Percentiles rank a stretch among this genome's conserved stretches.
Conservation (phyloP, 2,888 invertebrate species). For the Catotricha subobsoleta region DNA sequence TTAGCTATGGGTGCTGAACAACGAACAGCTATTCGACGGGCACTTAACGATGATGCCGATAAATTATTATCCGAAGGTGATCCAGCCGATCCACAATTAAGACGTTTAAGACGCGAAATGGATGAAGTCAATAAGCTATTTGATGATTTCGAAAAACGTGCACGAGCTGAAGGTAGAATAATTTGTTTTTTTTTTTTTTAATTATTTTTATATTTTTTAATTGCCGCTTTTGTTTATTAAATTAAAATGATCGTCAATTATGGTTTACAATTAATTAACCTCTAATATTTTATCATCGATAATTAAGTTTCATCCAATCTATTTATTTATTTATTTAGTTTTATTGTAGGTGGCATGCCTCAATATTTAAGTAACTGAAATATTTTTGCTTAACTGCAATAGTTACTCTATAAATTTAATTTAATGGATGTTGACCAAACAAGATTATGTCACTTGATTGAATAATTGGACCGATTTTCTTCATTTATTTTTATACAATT, state of each 20-base stretch:
- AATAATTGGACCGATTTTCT: too few relatives aligned
- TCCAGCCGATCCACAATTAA: slow-evolving; percentile 81
- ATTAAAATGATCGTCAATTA: neutral
- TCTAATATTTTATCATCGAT: too few relatives aligned
- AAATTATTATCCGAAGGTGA: slow-evolving; percentile 91
- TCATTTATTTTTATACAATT: too few relatives aligned
- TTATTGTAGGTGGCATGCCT: neutral
- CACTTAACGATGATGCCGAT: slow-evolving; percentile 93
- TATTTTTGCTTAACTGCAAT: too few relatives aligned
- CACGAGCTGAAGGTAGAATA: slow-evolving; percentile 64
- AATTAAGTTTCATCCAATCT: too few relatives aligned
- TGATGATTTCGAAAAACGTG: slow-evolving; percentile 78
- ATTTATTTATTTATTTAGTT: too few relatives aligned
- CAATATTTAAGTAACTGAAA: too few relatives aligned
- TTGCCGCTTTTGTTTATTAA: too few relatives aligned
- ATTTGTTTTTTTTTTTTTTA: neutral
- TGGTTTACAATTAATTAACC: too few relatives aligned
- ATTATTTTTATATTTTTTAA: neutral
- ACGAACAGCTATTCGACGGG: slow-evolving; percentile 82
- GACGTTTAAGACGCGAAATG: slow-evolving; percentile 77
- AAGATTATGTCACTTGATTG: too few relatives aligned
- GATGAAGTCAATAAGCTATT: slow-evolving; percentile 88
- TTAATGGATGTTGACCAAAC: too few relatives aligned
- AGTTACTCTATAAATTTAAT: too few relatives aligned
- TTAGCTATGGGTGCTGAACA: slow-evolving; percentile 92